phyloP scores from a whole-genome alignment of 2,113 vertebrate species.

The Guaruba guarouba region DNA sequence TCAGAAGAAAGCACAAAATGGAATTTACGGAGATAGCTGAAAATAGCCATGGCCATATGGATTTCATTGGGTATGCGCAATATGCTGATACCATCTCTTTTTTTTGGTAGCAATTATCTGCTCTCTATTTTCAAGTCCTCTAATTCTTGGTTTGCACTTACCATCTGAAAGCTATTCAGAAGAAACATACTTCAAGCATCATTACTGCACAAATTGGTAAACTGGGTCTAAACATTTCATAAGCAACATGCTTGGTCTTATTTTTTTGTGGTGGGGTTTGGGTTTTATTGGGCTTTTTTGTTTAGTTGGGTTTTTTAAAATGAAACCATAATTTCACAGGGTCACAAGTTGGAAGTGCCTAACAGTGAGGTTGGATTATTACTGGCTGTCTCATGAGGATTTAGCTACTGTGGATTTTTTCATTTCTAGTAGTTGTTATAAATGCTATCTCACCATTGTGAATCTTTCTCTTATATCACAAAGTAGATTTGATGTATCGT shows the following conservation, averaged over 20 bases:
- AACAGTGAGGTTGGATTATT: conserved; percentile 36
- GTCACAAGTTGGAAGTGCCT: conserved; percentile 50
- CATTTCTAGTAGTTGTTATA: background rate
- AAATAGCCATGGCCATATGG: background rate
- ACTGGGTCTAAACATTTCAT: conserved; percentile 63
- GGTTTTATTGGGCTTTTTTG: background rate
- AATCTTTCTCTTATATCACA: conserved; percentile 22
- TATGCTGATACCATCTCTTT: background rate
- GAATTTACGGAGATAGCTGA: background rate
- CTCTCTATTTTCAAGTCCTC: conserved; percentile 39
- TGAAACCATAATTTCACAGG: conserved; percentile 41
- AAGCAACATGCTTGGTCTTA: conserved; percentile 14
- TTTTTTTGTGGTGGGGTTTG: background rate
- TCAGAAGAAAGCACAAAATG: background rate
- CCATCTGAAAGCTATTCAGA: conserved; percentile 48
- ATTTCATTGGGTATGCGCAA: background rate
- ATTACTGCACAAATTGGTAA: conserved; percentile 60
- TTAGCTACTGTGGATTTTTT: conserved; percentile 12
- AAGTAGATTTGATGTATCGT: background rate
- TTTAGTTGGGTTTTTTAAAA: background rate
- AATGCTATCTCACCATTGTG: conserved; percentile 17
- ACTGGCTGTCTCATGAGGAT: background rate
- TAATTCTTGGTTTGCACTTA: conserved; percentile 65
- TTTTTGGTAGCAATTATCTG: conserved; percentile 23
- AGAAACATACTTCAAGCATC: conserved; percentile 57